Conservation (phyloP, 2,797 vertebrate genomes). For the Nannoperca obscura region DNA sequence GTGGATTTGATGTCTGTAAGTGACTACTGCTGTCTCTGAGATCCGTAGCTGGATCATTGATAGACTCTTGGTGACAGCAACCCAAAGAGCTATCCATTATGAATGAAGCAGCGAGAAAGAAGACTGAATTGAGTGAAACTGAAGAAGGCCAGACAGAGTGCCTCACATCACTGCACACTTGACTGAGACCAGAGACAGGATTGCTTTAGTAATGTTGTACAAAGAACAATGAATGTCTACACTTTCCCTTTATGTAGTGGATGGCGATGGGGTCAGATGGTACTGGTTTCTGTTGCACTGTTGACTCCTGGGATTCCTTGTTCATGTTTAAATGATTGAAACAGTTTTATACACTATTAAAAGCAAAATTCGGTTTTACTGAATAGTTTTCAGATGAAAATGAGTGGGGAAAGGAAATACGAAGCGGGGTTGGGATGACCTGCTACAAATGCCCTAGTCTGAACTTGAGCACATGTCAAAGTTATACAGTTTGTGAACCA, state of each 20-base stretch:
- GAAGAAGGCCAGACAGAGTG: conserved; percentile 75
- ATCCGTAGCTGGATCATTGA: conserved; percentile 61
- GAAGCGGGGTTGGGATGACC: not conserved
- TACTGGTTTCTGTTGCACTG: conserved; percentile 44
- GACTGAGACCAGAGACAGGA: conserved; percentile 85
- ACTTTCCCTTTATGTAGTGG: conserved; percentile 77
- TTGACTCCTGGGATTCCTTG: conserved; percentile 20
- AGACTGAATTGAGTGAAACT: conserved; percentile 85
- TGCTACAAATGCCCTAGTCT: not conserved
- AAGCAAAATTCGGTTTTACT: conserved; percentile 22
- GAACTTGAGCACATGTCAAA: conserved; percentile 18
- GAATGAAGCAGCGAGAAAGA: conserved; percentile 85
- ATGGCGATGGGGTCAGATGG: conserved; percentile 26
- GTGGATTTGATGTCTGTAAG: conserved; percentile 54
- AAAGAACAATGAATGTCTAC: conserved; percentile 79
- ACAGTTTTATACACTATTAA: not conserved
- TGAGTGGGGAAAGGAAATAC: not conserved
- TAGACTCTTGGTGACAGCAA: conserved; percentile 75
- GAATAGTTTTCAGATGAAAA: conserved; percentile 12
- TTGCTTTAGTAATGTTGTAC: conserved; percentile 85
- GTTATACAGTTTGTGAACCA: not conserved
- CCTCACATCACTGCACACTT: conserved; percentile 80
- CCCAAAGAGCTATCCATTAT: conserved; percentile 82
- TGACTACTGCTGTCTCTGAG: conserved; percentile 50
- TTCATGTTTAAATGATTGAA: conserved; percentile 17